These are phyloP conservation scores for Alentia gelatinosa DNA, from an alignment of 2,888 invertebrate genomes.

Conservation along the genomic window DNA sequence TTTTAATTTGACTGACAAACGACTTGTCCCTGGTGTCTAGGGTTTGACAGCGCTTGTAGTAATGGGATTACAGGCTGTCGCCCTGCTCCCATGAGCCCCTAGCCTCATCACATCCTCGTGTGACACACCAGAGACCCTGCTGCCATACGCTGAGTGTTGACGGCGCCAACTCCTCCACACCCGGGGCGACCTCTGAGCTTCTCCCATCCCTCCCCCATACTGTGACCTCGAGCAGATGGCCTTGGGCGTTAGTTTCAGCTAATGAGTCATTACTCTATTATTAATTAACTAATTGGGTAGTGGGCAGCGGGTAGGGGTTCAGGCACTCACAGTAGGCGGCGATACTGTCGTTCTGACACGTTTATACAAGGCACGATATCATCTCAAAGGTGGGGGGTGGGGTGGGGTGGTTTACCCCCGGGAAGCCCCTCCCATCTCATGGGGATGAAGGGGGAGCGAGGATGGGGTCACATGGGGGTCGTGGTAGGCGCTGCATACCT, in stretches of 20 bases:
- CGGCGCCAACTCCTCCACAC: background rate
- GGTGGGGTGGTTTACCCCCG: background rate
- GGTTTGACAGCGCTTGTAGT: background rate
- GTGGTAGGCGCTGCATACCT: too few relatives aligned
- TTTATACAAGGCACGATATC: background rate
- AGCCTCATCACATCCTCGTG: too few relatives aligned
- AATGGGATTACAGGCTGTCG: background rate
- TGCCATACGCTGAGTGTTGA: background rate
- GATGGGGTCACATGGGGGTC: too few relatives aligned
- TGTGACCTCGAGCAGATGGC: background rate
- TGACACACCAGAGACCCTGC: background rate
- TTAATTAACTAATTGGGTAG: slow-evolving; percentile 37
- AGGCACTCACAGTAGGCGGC: background rate
- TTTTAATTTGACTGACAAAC: too few relatives aligned
- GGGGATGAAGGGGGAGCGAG: background rate
- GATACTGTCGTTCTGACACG: background rate
- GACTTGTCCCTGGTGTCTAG: too few relatives aligned
- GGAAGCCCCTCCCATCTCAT: background rate
- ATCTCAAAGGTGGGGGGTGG: background rate
- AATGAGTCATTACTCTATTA: slow-evolving; percentile 41
- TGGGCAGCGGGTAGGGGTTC: background rate
- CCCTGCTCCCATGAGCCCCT: too few relatives aligned
- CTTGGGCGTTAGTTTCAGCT: slow-evolving; percentile 1
- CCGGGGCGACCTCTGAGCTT: background rate
- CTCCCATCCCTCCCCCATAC: background rate